These are phyloP conservation scores for Picathartes gymnocephalus DNA, from an alignment of 2,113 vertebrate species.

Conservation along the genomic window DNA sequence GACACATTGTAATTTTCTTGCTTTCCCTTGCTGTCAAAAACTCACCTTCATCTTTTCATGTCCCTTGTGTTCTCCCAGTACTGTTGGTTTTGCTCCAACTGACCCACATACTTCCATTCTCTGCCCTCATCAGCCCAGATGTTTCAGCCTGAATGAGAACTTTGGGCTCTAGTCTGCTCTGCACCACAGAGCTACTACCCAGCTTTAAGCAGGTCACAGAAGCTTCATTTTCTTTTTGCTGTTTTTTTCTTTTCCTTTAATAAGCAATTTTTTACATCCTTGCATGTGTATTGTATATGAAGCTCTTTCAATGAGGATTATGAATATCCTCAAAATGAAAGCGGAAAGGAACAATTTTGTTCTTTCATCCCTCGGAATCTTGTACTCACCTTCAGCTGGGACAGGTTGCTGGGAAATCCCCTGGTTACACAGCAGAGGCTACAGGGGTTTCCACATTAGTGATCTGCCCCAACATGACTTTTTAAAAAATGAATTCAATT, in stretches of 20 bases:
- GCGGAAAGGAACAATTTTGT: background rate
- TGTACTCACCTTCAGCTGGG: background rate
- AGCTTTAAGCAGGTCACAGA: background rate
- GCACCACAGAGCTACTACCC: background rate
- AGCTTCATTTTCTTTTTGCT: background rate
- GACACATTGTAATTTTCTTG: background rate
- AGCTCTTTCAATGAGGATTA: background rate
- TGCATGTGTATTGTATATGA: accelerated
- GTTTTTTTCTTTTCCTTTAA: background rate
- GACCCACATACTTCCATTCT: background rate
- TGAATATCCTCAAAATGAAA: background rate
- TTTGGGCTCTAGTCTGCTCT: background rate
- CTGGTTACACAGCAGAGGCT: background rate
- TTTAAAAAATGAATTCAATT: background rate
- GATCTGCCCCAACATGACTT: background rate
- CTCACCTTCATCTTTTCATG: background rate
- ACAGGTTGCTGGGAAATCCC: background rate
- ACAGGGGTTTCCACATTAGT: background rate
- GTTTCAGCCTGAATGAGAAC: background rate
- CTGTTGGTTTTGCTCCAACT: background rate
- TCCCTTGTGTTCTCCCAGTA: accelerated
- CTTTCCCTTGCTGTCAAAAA: background rate
- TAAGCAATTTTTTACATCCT: background rate
- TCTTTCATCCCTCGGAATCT: background rate
- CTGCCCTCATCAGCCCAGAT: background rate